These are phyloP conservation scores for Drosophila mayri DNA, from an alignment of 1,140 invertebrate genomes.

Conservation along the genomic window DNA sequence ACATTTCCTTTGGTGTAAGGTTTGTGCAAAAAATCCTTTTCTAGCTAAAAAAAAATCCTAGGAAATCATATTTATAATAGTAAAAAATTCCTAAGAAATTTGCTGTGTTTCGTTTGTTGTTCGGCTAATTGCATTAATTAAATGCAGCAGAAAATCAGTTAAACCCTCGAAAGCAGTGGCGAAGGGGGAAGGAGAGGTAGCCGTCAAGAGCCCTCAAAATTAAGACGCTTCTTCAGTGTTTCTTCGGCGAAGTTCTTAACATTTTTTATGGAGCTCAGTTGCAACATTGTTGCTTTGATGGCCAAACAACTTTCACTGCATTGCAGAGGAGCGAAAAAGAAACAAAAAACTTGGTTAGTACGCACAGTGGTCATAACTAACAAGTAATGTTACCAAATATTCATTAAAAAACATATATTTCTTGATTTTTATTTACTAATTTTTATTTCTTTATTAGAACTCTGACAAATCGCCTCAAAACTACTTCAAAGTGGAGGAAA, in stretches of 20 bases:
- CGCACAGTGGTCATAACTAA: neutral
- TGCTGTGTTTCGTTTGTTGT: conserved; percentile 18
- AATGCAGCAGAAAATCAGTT: conserved; percentile 29
- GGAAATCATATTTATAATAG: neutral
- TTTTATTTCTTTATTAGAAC: neutral
- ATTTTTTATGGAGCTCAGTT: conserved; percentile 36
- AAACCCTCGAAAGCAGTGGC: conserved; percentile 2
- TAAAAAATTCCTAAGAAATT: neutral
- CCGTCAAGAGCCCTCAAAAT: neutral
- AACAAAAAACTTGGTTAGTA: conserved; percentile 1
- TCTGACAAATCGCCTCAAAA: neutral
- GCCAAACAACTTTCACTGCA: conserved; percentile 41
- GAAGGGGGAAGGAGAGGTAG: neutral
- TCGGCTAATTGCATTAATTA: conserved; percentile 51
- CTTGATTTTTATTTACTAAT: neutral
- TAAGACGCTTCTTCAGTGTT: conserved; percentile 14
- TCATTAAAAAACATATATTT: neutral
- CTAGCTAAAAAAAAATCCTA: neutral
- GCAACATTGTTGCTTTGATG: conserved; percentile 40
- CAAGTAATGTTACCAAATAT: neutral
- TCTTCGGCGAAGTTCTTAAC: conserved; percentile 36
- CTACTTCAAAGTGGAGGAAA: conserved; percentile 2
- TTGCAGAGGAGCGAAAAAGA: neutral
- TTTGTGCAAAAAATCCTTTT: no score
- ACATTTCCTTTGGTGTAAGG: neutral